phyloP scores from a whole-genome alignment of 2,797 vertebrate genomes.

The Alectoris magna region DNA sequence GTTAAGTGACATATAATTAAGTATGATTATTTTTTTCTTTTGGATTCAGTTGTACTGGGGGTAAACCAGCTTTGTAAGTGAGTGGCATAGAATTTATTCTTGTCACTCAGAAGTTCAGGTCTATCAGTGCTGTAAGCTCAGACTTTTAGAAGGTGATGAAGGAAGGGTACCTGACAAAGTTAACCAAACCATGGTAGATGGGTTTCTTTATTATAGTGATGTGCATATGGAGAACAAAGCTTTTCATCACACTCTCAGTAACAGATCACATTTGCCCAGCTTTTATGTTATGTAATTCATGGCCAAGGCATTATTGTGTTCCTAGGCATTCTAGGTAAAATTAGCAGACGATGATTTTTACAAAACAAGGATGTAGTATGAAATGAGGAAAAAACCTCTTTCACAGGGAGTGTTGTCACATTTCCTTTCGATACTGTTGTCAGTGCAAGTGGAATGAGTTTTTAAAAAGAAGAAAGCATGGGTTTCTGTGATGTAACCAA shows the following conservation, averaged over 20 bases:
- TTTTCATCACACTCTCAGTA: background rate
- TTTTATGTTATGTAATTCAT: background rate
- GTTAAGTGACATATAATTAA: background rate
- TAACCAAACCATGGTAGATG: accelerated
- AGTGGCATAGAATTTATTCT: background rate
- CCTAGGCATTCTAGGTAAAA: background rate
- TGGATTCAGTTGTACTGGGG: background rate
- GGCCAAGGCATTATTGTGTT: background rate
- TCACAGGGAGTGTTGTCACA: background rate
- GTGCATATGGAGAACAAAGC: background rate
- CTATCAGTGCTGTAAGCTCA: background rate
- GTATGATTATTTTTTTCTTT: background rate
- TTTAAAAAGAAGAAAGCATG: background rate
- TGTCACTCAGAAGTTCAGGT: background rate
- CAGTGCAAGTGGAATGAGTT: background rate
- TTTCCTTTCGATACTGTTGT: background rate
- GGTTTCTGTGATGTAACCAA: background rate
- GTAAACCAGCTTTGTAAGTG: background rate
- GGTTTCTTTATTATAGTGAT: background rate
- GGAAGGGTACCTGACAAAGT: background rate
- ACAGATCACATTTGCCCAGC: background rate
- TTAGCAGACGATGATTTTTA: background rate
- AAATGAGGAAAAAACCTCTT: background rate
- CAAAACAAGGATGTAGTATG: background rate
- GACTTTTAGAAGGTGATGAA: background rate